phyloP scores from a whole-genome alignment of 2,797 vertebrate species.

The Falco berigora region DNA sequence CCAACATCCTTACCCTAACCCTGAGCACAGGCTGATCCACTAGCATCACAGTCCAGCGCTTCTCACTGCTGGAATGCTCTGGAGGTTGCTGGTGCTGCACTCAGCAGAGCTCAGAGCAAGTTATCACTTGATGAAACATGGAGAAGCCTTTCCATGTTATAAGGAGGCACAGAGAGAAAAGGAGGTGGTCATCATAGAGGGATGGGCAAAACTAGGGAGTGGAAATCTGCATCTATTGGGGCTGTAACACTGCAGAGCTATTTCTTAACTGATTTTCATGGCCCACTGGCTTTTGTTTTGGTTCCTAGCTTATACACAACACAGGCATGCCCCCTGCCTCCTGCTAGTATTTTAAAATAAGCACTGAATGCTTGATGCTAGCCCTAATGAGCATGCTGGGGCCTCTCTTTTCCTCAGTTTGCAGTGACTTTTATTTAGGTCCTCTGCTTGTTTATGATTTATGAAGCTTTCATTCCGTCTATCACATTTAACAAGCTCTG shows the following conservation, averaged over 20 bases:
- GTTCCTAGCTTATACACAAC: neutral
- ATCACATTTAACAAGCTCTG: conserved; percentile 29
- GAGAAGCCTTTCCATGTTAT: neutral
- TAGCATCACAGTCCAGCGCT: neutral
- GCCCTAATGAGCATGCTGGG: neutral
- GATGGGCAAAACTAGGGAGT: neutral
- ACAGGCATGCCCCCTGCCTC: neutral
- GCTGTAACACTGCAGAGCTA: neutral
- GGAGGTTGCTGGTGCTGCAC: neutral
- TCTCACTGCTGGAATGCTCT: neutral
- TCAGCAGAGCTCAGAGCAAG: neutral
- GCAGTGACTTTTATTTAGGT: conserved; percentile 32
- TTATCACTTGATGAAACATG: neutral
- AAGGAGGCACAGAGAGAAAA: neutral
- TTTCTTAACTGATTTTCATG: neutral
- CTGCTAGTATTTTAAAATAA: neutral
- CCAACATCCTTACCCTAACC: neutral
- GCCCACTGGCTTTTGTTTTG: neutral
- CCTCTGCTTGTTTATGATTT: conserved; percentile 66
- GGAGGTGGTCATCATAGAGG: neutral
- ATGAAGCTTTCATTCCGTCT: conserved; percentile 59
- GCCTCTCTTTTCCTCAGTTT: neutral
- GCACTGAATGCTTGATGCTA: neutral
- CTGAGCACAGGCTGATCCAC: neutral
- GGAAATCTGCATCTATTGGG: neutral